Base-by-base conservation (phyloP, 2,888 invertebrate genomes). In the Drosophila meridionalis region DNA sequence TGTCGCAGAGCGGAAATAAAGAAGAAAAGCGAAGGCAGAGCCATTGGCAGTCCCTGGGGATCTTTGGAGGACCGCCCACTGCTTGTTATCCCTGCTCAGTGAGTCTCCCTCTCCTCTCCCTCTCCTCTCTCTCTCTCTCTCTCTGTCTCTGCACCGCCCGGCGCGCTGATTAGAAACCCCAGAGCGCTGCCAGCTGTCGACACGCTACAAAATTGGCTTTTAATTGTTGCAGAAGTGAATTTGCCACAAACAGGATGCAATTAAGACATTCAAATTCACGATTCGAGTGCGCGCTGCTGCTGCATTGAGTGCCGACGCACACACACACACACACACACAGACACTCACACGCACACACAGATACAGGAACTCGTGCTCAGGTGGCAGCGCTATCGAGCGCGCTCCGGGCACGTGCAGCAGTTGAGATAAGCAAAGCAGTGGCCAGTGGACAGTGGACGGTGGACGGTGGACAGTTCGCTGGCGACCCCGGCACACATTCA, bases 161-260 rank as follows among this genome's bases (percentile, higher is more conserved):
- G 59, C 70, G 80, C 72, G 80, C 76, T 84, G 84, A 84, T 84
- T 84, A 78, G 84, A 78, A 78, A 76, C 76, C 78, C 76, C 79
- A 69, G 69, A 67, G 79, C 63, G 73, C 71, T 64, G 67, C 64
- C 70, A 69, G 82, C 72, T 78, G 73, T 79, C 76, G 78, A 61
- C 63, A 73, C 43, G 70, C 68, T 50, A 43, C 74, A 68, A 81
- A 86, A 87, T 88, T 87, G 86, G 86, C 88, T 88, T 82, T 86
- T 87, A 88, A 87, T 87, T 87, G 88, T 72, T 73, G 76, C 83
- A 68, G 75, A 84, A 84, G 80, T 78, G 80, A 83, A 82, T 84
- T 82, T 78, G 84, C 82, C 80, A 71, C 83, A 83, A 86, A 83
- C 83, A 86, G 86, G 86, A 87, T 86, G 88, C 82, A 87, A 87